phyloP scores from a whole-genome alignment of 2,888 invertebrate genomes.

The Teleiodes luculella region DNA sequence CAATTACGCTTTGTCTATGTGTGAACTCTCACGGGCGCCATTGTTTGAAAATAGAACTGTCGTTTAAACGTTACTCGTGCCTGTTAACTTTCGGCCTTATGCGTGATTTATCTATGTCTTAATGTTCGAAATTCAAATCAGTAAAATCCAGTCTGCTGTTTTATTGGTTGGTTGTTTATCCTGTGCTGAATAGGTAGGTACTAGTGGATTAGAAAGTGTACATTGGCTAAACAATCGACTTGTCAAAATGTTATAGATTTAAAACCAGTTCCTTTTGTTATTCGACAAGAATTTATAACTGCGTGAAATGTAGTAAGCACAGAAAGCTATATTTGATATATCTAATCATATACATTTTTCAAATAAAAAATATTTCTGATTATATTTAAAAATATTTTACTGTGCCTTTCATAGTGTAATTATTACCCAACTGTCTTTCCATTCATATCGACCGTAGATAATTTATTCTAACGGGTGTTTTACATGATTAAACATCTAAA shows the following conservation, averaged over 20 bases:
- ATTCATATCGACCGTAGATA: no score
- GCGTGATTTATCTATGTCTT: conserved; percentile 2
- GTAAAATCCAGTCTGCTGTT: background rate
- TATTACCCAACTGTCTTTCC: no score
- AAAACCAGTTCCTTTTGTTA: conserved; percentile 35
- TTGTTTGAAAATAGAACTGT: conserved; percentile 31
- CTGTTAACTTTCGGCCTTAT: background rate
- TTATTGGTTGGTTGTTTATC: background rate
- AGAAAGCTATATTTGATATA: no score
- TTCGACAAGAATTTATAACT: conserved; percentile 43
- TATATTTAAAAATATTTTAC: no score
- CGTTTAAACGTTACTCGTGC: conserved; percentile 17
- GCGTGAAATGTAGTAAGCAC: background rate
- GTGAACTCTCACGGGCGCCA: conserved; percentile 22
- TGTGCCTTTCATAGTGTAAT: no score
- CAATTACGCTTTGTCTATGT: conserved; percentile 37
- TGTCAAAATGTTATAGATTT: conserved; percentile 24
- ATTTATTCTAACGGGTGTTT: no score
- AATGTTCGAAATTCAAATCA: background rate
- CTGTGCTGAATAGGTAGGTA: background rate
- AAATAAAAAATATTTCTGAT: no score
- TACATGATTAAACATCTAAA: no score
- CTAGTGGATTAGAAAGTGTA: conserved; percentile 25
- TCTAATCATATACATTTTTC: no score
- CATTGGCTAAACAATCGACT: conserved; percentile 21